Evolutionary conservation across 2,113 vertebrate species (phyloP).

Genomic region (Tursiops truncatus): DNA sequence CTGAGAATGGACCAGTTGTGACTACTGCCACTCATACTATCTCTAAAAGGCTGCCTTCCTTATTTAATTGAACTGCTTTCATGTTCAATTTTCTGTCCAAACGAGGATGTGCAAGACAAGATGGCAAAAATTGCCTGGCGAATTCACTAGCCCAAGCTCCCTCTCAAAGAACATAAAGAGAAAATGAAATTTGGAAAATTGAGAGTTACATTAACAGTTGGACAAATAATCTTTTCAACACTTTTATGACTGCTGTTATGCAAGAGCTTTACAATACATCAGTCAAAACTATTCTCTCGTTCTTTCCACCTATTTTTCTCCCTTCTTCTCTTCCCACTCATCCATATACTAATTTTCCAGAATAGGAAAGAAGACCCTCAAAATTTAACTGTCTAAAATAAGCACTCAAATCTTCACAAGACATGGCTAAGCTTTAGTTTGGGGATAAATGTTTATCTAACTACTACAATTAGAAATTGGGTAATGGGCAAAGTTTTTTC

Average conservation of each 20-base stretch:
- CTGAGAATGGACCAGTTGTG: neutral
- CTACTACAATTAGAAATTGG: neutral
- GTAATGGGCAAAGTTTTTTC: neutral
- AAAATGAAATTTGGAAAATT: conserved; percentile 40
- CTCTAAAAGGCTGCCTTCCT: neutral
- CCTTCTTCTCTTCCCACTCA: neutral
- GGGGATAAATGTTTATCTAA: neutral
- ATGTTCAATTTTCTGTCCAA: neutral
- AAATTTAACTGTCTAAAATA: neutral
- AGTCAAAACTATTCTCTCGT: neutral
- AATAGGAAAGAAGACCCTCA: neutral
- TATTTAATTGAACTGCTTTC: neutral
- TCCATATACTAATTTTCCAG: neutral
- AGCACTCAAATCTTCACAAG: neutral
- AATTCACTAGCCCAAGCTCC: neutral
- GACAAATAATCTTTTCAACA: neutral
- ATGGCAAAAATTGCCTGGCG: neutral
- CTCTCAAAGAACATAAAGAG: neutral
- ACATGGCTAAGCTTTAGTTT: neutral
- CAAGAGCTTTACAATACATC: neutral
- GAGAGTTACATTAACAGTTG: neutral
- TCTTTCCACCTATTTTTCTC: neutral
- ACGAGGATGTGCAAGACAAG: neutral
- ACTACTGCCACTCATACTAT: neutral
- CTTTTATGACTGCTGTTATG: neutral